Conservation (phyloP, 2,888 invertebrate genomes). For the Theristus sp. region DNA sequence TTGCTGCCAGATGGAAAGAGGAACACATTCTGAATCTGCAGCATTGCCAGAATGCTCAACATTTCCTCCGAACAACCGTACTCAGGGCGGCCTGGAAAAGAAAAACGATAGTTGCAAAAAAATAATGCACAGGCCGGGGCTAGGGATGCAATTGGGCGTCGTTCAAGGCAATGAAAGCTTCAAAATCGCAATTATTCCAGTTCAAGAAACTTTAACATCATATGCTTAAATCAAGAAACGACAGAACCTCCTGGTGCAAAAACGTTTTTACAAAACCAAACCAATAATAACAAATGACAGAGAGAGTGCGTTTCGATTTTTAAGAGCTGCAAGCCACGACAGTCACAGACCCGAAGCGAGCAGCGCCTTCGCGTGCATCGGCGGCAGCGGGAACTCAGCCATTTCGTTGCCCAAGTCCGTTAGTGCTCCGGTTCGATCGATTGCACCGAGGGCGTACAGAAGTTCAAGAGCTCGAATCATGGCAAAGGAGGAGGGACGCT, state of each 20-base stretch:
- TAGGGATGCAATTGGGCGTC: too few species aligned
- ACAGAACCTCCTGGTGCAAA: too few species aligned
- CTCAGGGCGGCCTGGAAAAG: constrained; percentile 40
- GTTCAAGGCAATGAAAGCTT: too few species aligned
- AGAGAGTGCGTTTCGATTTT: too few species aligned
- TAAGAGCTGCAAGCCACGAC: too few species aligned
- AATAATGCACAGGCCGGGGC: too few species aligned
- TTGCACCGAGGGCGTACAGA: constrained; percentile 58
- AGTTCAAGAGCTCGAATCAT: constrained; percentile 65
- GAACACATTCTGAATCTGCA: constrained; percentile 81
- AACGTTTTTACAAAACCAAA: too few species aligned
- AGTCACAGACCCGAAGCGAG: not conserved
- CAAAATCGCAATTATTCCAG: too few species aligned
- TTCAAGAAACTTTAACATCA: too few species aligned
- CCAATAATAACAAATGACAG: too few species aligned
- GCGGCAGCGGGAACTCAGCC: constrained; percentile 75
- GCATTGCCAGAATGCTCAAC: constrained; percentile 67
- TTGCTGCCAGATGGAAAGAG: constrained; percentile 51
- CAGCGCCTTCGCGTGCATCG: constrained; percentile 66
- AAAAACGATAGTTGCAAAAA: too few species aligned
- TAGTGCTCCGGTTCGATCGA: constrained; percentile 56
- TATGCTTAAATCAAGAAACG: too few species aligned
- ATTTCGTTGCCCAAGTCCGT: constrained; percentile 56
- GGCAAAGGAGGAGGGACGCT: constrained; percentile 70
- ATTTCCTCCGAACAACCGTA: constrained; percentile 82